Evolutionary conservation across 2,888 invertebrate genomes (phyloP), one percentile per base, ranked within the genome.

Genomic region (Metalampra italica): DNA sequence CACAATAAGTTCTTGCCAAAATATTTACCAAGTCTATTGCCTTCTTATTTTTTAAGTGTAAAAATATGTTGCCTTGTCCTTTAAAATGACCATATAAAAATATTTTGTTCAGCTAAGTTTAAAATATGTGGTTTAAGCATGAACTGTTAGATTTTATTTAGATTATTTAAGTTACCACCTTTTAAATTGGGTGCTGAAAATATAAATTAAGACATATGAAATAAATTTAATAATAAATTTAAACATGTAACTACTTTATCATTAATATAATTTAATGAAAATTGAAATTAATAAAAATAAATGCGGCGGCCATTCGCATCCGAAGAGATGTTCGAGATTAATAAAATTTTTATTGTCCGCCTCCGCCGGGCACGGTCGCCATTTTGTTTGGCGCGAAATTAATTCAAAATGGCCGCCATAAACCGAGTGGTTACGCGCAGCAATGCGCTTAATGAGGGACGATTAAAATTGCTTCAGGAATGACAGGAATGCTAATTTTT

Each of bases 361-460:
- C 66, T 60, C 59, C 59, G 59, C 59, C 57, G 52, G 52, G 40
- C 46, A 43, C 36, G n/a, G 32, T 54, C 66, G 76, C 84, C 85
- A 86, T 85, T 78, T 86, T 83, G 83, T 81, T 78, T 79, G 72
- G 70, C 64, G 77, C 63, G 67, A 71, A 82, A 86, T 84, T 80
- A 86, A 87, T 87, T 82, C 84, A 87, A 88, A 77, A 86, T 86
- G 87, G 83, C 78, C 55, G 59, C 61, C 69, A 64, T 76, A 75
- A 81, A 78, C 71, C 68, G 68, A 69, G 77, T 71, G 83, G 82
- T 78, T 79, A 79, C 78, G 79, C 76, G 72, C 63, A 68, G 74
- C 76, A 66, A 79, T 79, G 79, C 72, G 72, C 78, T 82, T 86
- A 86, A 87, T 86, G 85, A 85, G 79, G 58, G 65, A 67, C 80